phyloP scores from a whole-genome alignment of 2,113 vertebrate genomes.

The Zapornia atra region DNA sequence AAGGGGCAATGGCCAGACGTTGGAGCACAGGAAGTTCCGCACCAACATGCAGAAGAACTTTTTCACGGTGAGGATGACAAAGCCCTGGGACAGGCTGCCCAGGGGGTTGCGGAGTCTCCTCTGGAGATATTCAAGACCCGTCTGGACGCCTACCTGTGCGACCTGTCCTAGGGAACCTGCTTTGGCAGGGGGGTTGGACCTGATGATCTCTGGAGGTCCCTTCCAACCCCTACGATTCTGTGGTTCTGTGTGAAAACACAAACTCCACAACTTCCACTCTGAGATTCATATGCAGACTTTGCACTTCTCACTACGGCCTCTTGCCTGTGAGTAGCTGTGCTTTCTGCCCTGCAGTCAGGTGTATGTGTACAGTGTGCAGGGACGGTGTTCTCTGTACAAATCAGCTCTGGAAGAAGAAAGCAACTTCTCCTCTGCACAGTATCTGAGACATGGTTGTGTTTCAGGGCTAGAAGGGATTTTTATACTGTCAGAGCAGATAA shows the following conservation, averaged over 20 bases:
- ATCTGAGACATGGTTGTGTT: not conserved
- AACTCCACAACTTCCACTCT: not conserved
- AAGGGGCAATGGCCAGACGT: no score
- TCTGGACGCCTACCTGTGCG: no score
- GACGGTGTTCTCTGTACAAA: not conserved
- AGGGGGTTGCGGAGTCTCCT: no score
- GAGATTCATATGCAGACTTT: not conserved
- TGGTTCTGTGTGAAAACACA: not conserved
- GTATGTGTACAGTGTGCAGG: accelerated
- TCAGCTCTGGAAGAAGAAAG: not conserved
- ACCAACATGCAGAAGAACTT: no score
- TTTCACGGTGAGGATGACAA: no score
- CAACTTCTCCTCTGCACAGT: not conserved
- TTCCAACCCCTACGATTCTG: no score
- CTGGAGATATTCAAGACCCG: no score
- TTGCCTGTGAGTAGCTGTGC: not conserved
- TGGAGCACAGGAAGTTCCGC: no score
- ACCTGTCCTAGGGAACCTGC: no score
- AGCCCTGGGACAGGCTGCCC: no score
- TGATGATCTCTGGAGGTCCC: no score
- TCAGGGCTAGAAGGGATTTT: not conserved
- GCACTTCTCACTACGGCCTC: not conserved
- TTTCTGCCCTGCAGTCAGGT: not conserved
- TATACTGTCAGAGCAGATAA: not conserved
- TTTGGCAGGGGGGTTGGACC: no score